Conservation (phyloP, 2,113 vertebrate species). For the Larimichthys polyactis region DNA sequence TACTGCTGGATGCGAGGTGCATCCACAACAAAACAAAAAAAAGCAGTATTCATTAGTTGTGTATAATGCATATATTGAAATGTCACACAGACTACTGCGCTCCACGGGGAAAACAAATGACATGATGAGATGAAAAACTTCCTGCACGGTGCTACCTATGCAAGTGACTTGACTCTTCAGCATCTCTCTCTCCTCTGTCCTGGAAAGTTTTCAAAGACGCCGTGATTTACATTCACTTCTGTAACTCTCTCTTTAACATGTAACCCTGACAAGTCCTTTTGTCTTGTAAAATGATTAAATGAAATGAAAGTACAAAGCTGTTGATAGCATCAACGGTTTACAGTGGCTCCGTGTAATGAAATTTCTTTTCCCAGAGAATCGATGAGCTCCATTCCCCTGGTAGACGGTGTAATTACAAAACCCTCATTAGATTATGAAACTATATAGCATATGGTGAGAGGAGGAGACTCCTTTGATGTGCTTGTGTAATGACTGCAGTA, state of each 20-base stretch:
- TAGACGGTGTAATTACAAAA: conserved; percentile 78
- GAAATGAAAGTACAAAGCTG: conserved; percentile 58
- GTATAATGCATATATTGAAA: conserved; percentile 14
- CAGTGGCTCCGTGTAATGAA: conserved; percentile 56
- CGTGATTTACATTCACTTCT: conserved; percentile 25
- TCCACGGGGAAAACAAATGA: conserved; percentile 23
- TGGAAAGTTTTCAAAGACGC: conserved; percentile 23
- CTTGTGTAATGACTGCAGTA: conserved; percentile 69
- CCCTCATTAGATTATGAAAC: conserved; percentile 79
- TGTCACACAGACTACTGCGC: conserved; percentile 23
- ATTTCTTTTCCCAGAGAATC: conserved; percentile 74
- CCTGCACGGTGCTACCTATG: neutral
- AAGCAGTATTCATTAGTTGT: conserved; percentile 39
- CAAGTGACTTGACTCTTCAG: neutral
- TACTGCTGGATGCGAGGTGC: neutral
- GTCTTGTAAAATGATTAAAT: conserved; percentile 63
- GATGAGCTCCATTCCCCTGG: conserved; percentile 66
- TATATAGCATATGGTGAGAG: conserved; percentile 71
- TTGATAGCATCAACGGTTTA: conserved; percentile 60
- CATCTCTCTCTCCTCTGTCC: neutral
- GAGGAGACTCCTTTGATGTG: conserved; percentile 71
- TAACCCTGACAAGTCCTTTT: conserved; percentile 56
- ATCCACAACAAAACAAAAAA: conserved; percentile 7
- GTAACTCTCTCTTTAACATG: conserved; percentile 21
- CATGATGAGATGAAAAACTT: conserved; percentile 23